Evolutionary conservation across 2,797 vertebrate species (phyloP), one percentile per base, ranked within the genome.

Genomic region (Sebastes miniatus): DNA sequence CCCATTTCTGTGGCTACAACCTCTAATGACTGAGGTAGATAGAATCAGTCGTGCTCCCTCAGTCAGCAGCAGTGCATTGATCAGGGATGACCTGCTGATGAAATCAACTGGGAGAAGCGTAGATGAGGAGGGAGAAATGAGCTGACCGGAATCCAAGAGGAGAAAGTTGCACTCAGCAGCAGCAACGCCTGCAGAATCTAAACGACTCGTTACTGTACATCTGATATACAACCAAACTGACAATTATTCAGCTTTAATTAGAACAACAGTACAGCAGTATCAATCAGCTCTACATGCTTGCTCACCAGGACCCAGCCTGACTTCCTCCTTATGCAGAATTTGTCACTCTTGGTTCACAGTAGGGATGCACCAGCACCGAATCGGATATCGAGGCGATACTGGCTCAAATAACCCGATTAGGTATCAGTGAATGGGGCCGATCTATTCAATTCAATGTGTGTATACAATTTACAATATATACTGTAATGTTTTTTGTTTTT

Each of bases 221-320:
- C 79, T 89, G 73, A 91, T 94, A 94, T 93, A 89, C 76, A 86
- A 62, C 66, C 85, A 80, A 72, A 81, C 80, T 76, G 73, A 80
- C 85, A 91, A 89, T 94, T 91, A 90, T 84, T 90, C 75, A 62
- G 74, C 87, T 88, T 92, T 94, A 94, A 95, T 95, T 94, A 93
- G 89, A 93, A 81, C 69, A 77, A 64, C 58, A 76, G 67, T 73
- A 76, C 71, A 65, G 81, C 67, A 8, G 76, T 68, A 84, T 90
- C 86, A 76, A 76, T 93, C 87, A 80, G 76, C 74, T 59, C 57
- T 34, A 62, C 59, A 56, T 39, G 67, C 71, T 57, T 89, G 77
- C 75, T 86, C 32, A 76, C 85, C 76, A 43, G 5, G 39, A 43
- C 39, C 13, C 39, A 43, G 14, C 39, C 39, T 43, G 39, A 43